phyloP scores from a whole-genome alignment of 2,113 vertebrate genomes.

The Heptranchias perlo region DNA sequence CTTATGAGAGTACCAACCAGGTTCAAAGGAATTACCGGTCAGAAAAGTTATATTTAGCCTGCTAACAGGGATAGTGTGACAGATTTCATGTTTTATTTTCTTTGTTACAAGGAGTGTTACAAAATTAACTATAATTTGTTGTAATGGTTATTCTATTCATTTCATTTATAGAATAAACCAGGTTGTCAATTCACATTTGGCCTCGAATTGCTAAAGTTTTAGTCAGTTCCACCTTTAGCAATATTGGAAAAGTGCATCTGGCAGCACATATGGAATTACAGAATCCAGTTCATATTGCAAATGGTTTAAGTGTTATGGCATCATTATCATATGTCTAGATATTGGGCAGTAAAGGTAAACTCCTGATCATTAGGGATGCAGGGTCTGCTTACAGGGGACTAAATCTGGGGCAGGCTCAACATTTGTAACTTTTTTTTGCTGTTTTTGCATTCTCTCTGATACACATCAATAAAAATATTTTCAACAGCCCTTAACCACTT shows the following conservation, averaged over 20 bases:
- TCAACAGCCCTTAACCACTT: not conserved
- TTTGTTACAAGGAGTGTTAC: not conserved
- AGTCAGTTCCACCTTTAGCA: not conserved
- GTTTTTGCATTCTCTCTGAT: not conserved
- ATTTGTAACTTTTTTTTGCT: not conserved
- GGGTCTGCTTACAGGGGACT: not conserved
- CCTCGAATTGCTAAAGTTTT: not conserved
- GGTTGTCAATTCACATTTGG: not conserved
- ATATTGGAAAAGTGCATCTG: not conserved
- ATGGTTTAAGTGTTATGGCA: not conserved
- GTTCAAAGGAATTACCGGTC: not conserved
- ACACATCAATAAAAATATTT: not conserved
- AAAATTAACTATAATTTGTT: not conserved
- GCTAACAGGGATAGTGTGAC: not conserved
- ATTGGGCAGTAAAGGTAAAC: not conserved
- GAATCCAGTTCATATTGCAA: not conserved
- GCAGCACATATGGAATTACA: not conserved
- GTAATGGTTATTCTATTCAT: not conserved
- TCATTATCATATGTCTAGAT: not conserved
- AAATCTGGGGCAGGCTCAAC: not conserved
- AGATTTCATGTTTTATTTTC: not conserved
- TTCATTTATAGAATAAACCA: not conserved
- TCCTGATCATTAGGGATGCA: not conserved
- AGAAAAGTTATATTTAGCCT: not conserved
- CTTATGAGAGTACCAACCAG: not conserved